These are phyloP conservation scores for Hypsibius dujardini DNA, from an alignment of 1,140 invertebrate species.

Conservation along the genomic window DNA sequence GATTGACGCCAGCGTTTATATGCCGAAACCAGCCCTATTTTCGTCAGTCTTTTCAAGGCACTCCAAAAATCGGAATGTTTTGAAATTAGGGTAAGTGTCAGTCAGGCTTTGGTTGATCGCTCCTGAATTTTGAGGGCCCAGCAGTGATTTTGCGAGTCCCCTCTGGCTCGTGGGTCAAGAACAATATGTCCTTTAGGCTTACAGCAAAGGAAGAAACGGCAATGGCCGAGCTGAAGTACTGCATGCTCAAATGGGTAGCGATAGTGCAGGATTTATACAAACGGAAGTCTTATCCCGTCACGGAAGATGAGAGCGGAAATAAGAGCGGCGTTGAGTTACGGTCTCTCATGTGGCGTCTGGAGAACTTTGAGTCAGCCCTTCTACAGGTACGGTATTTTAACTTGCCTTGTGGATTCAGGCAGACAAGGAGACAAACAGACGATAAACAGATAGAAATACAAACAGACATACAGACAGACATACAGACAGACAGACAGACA, in stretches of 20 bases:
- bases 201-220: not conserved
- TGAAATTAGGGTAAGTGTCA: slow-evolving; percentile 7
- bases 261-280: slow-evolving; percentile 7
- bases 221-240: not conserved
- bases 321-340: not conserved
- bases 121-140: not conserved
- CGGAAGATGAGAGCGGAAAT: not conserved
- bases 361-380: slow-evolving; percentile 11
- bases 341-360: not conserved
- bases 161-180: too few relatives aligned
- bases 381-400: slow-evolving; percentile 4
- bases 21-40: not conserved
- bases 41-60: not conserved
- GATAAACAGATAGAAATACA: too few relatives aligned
- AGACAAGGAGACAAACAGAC: too few relatives aligned
- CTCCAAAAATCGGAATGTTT: not conserved
- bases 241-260: not conserved
- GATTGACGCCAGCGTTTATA: not conserved
- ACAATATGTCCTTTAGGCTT: not conserved
- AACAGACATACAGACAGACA: not conserved
- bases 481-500: not conserved
- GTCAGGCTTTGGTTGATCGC: not conserved
- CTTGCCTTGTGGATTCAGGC: not conserved
- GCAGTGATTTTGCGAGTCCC: too few relatives aligned
- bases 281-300: not conserved